Percentiles rank a stretch among this genome's conserved stretches.
These are phyloP conservation scores for Pseudomyrmex cubaensis DNA, from an alignment of 1,140 invertebrate genomes.

Conservation along the genomic window DNA sequence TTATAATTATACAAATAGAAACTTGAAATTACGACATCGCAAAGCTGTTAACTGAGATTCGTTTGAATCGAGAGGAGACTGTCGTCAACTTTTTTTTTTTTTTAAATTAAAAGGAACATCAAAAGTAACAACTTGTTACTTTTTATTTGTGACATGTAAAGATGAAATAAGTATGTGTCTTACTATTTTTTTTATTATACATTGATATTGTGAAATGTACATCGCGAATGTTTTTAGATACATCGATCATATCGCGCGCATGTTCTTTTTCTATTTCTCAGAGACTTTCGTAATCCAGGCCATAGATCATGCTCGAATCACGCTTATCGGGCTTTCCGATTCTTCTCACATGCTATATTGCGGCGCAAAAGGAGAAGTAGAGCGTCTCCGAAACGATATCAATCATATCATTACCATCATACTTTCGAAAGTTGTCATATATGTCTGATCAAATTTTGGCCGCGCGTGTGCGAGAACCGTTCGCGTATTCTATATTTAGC, in stretches of 20 bases:
- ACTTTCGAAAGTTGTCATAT: background rate
- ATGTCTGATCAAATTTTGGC: slow-evolving; percentile 16
- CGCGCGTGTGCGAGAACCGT: background rate
- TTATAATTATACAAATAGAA: no score
- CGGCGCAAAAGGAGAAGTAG: slow-evolving; percentile 11
- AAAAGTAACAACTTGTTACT: background rate
- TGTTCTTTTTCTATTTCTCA: slow-evolving; percentile 27
- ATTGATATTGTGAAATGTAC: slow-evolving; percentile 24
- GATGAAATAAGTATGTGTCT: background rate
- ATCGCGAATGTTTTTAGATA: slow-evolving; percentile 3
- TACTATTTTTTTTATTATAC: slow-evolving; percentile 5
- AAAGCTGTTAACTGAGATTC: no score
- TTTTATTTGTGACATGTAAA: background rate
- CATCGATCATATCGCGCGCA: background rate
- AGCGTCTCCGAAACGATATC: background rate
- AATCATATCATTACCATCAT: background rate
- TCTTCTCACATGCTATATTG: background rate
- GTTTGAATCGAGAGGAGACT: no score
- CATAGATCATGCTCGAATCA: slow-evolving; percentile 38
- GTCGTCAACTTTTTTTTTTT: background rate
- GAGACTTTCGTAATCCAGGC: slow-evolving; percentile 24
- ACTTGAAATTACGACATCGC: no score
- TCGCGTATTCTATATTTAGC: slow-evolving; percentile 47
- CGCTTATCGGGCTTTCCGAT: slow-evolving; percentile 31
- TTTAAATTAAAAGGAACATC: background rate